Evolutionary conservation across 2,797 vertebrate genomes (phyloP), one percentile per base, ranked within the genome.

Genomic region (Danio aesculapii): DNA sequence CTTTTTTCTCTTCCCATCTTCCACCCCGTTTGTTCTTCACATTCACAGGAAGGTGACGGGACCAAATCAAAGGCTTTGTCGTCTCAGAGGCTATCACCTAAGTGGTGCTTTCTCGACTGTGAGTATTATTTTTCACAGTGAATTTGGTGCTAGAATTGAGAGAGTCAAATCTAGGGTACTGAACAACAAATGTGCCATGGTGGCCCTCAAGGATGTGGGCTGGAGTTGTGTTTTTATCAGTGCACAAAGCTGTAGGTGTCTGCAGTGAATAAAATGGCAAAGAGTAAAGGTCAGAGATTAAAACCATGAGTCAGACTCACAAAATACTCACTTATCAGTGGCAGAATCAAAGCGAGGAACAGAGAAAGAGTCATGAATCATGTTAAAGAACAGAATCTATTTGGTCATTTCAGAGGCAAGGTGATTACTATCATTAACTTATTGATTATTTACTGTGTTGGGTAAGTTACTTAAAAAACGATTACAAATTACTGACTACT

Each of bases 51-150:
- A 85, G 93, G 92, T 0, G 94, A 96, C n/a, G 93, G 93, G 84
- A 89, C 89, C 86, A 95, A 92, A 89, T 90, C 92, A 0, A 95
- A 93, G 88, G 93, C 89, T 4, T 84, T 91, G 0, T 93, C 92
- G 0, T 95, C 94, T 66, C 96, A 96, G 90, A 96, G 94, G 77
- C 89, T 97, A 50, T 97, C 96, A 0, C 93, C 95, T 16, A 96
- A 96, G 88, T 97, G 96, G 96, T 97, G 96, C 85, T 97, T 97
- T 88, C 86, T 97, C 41, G 96, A 97, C 73, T 96, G 96, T 97
- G 87, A 96, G 95, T 95, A 90, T 69, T n/a, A 16, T 75, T 30
- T 69, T 39, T 49, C 30, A 68, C 39, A n/a, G 17, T 58, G 17
- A 12, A 52, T 62, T 74, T 19, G 44, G 49, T 11, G 57, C 19